A percentile compares a stretch with the other conserved stretches of the same genome.
Conservation (phyloP, 2,797 vertebrate species). For the Myotis planiceps region DNA sequence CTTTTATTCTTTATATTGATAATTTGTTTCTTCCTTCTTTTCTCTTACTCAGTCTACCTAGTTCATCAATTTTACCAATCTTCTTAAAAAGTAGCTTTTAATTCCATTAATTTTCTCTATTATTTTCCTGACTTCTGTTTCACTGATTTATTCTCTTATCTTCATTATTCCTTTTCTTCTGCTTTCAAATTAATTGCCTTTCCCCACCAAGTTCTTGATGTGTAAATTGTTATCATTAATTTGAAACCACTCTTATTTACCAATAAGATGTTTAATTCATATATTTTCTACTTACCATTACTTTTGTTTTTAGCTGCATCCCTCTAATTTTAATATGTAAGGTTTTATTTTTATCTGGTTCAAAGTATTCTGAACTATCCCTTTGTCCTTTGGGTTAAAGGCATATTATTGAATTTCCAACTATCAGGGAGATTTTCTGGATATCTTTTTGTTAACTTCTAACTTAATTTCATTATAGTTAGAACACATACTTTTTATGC, state of each 20-base stretch:
- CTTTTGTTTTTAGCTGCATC: background rate
- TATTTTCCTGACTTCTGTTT: background rate
- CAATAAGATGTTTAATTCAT: background rate
- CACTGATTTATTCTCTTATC: background rate
- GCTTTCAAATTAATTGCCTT: background rate
- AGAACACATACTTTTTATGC: background rate
- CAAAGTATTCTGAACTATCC: background rate
- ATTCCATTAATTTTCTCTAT: slow-evolving; percentile 1
- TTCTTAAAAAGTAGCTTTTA: background rate
- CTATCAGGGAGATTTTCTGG: background rate
- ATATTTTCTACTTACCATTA: background rate
- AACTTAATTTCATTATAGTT: background rate
- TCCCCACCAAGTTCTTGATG: background rate
- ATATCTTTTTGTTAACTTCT: background rate
- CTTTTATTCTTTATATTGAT: background rate
- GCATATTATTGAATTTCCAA: background rate
- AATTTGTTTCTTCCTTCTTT: background rate
- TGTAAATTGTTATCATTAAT: background rate
- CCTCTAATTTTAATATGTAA: background rate
- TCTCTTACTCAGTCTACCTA: background rate
- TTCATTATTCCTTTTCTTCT: background rate
- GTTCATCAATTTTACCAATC: background rate
- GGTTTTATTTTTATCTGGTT: slow-evolving; percentile 6
- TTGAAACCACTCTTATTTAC: background rate
- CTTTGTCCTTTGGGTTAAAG: background rate